Conservation (phyloP, 2,888 invertebrate genomes). For the Brachypterus glaber region DNA sequence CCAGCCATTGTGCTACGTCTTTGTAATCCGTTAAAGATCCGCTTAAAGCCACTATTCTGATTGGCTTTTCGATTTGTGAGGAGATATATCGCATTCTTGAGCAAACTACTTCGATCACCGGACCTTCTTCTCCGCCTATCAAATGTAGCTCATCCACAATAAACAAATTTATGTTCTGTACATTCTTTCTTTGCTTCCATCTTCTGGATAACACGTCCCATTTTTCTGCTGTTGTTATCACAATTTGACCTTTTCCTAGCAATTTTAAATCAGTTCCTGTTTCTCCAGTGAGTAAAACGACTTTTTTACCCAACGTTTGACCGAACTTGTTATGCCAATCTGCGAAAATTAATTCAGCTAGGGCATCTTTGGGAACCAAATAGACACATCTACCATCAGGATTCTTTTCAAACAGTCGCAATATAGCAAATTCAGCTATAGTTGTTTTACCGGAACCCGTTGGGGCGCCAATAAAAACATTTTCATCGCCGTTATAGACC, state of each 20-base stretch:
- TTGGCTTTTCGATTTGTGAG: conserved; percentile 81
- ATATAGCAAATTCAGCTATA: conserved; percentile 90
- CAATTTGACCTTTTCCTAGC: conserved; percentile 87
- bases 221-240: conserved; percentile 93
- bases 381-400: conserved; percentile 84
- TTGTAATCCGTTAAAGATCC: conserved; percentile 85
- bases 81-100: conserved; percentile 87
- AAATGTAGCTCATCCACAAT: conserved; percentile 94
- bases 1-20: conserved; percentile 93
- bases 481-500: conserved; percentile 96
- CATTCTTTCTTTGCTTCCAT: conserved; percentile 98
- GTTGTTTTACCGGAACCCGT: conserved; percentile 90
- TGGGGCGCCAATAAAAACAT: conserved; percentile 91
- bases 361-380: conserved; percentile 81
- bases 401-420: conserved; percentile 71
- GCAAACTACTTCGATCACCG: conserved; percentile 87
- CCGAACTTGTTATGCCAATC: conserved; percentile 91
- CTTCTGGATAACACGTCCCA: conserved; percentile 98
- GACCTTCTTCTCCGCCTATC: conserved; percentile 82
- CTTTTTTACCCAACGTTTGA: conserved; percentile 69
- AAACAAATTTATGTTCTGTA: conserved; percentile 92
- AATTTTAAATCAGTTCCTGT: conserved; percentile 94
- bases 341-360: conserved; percentile 80
- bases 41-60: conserved; percentile 88
- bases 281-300: conserved; percentile 90